Evolutionary conservation across 2,113 vertebrate genomes (phyloP).

Genomic region (Anoplopoma fimbria): DNA sequence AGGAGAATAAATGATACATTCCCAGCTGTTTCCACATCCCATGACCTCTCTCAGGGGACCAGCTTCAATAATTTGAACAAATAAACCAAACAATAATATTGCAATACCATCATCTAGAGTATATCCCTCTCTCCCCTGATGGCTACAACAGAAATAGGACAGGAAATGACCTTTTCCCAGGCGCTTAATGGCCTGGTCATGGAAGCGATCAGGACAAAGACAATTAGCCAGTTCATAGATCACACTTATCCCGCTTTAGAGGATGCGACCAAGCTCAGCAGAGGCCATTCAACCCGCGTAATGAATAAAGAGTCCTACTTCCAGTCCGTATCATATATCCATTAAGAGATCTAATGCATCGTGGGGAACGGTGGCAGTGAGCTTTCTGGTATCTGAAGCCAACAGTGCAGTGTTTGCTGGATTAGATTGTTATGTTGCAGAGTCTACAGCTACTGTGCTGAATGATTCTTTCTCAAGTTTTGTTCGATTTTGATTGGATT

Average conservation of each 20-base stretch:
- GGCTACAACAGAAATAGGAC: constrained; percentile 41
- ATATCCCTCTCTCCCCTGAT: constrained; percentile 39
- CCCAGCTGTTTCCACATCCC: constrained; percentile 70
- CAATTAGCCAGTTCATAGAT: constrained; percentile 80
- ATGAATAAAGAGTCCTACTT: constrained; percentile 67
- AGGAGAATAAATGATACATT: constrained; percentile 54
- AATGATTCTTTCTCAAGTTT: neutral
- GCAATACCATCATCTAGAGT: constrained; percentile 40
- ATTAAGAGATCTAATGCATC: constrained; percentile 57
- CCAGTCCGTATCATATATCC: constrained; percentile 49
- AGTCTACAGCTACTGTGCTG: neutral
- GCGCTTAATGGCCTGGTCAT: constrained; percentile 67
- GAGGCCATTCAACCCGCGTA: constrained; percentile 55
- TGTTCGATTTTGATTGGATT: constrained; percentile 5
- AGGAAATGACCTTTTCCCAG: constrained; percentile 77
- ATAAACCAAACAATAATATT: constrained; percentile 57
- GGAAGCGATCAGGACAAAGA: constrained; percentile 69
- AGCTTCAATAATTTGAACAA: constrained; percentile 51
- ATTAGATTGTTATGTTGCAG: constrained; percentile 18
- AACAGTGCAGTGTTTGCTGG: constrained; percentile 11
- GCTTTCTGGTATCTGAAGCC: constrained; percentile 13
- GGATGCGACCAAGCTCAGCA: constrained; percentile 67
- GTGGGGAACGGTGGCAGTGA: constrained; percentile 3
- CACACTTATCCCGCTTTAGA: constrained; percentile 71
- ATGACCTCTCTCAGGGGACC: constrained; percentile 35